Base-by-base conservation (phyloP, 2,797 vertebrate species). In the Ctenochaetus hawaiiensis region DNA sequence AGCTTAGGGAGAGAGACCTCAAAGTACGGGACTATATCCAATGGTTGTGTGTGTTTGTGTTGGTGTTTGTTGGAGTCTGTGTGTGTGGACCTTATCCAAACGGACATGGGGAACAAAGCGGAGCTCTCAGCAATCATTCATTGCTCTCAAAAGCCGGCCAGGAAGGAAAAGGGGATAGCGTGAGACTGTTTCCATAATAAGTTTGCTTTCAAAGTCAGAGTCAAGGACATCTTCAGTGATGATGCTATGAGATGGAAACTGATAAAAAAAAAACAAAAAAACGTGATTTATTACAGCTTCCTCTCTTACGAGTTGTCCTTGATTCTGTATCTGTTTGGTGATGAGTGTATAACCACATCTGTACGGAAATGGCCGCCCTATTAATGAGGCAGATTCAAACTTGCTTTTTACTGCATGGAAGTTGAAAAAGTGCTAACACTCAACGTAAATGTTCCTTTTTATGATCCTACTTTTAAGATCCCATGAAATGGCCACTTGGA, bases 161-260 rank as follows among this genome's bases (percentile, higher is more conserved):
- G 91, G 90, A 91, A 92, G 90, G 85, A 89, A 88, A 34, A 87
- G 75, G 77, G 80, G 75, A 77, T 73, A 57, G 81, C 51, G 76
- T 69, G 83, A 84, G 80, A 75, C 76, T 68, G 67, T 89, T 81
- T 81, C 83, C 71, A 78, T 87, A 87, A 89, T 87, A 90, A 85
- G 80, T 90, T 83, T 85, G 71, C 87, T 91, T 92, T 93, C 93
- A 94, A 92, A 93, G 92, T 93, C 91, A 89, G 80, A 87, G 79
- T 92, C 91, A 93, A 93, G 92, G 92, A 87, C 93, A 89, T 92
- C 78, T 85, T 83, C 67, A 87, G 70, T 16, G 77, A 90, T 82
- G 75, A 85, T 83, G 75, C 76, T 69, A 23, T 41, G 61, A 83
- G 82, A 91, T 84, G 67, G 67, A 71, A 69, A 45, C 79, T 83